Base-by-base conservation (phyloP, 2,888 invertebrate genomes). In the Trimorus sp. region DNA sequence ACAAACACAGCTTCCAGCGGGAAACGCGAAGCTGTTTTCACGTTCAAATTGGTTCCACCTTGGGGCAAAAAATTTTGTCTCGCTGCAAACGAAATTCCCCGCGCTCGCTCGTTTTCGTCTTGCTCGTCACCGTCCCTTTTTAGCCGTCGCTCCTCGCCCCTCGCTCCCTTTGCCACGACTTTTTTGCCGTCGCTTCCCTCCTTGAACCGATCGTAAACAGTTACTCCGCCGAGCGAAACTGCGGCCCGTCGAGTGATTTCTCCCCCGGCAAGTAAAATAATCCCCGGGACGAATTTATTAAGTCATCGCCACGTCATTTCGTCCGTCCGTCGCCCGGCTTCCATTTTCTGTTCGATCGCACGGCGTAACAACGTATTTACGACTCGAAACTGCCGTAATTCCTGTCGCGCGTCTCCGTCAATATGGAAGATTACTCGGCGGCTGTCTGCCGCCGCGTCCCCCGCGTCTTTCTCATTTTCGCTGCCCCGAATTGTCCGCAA, bases 331-430 rank as follows among this genome's bases (percentile, higher is more conserved):
- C 59, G 66, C 63, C 63, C 37, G 51, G 40, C 74, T 70, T 73
- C 71, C 38, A 77, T 83, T 79, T 83, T 77, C 73, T 70, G 54
- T 79, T 79, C 75, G 77, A 76, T 73, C 69, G 76, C 70, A 53
- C 69, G 65, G 26, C 60, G 74, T 83, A 83, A 83, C 79, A 83
- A 79, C 71, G 79, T 79, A 83, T 83, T 83, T 83, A 83, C 76
- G 83, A 79, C 63, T 79, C 38, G n/a, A 53, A 77, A 70, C 59
- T 79, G 74, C 62, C 71, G 71, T 68, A 79, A 79, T 77, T 83
- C 76, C 68, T 26, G 26, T 26, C 69, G 54, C 45, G 73, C 82
- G 69, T 62, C 76, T 68, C 63, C 66, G 71, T 71, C 77, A 65
- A 71, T 80, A 69, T 75, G 71, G 56, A 78, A 81, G 65, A 80